A percentile compares a stretch with the other conserved stretches of the same genome.
Evolutionary conservation across 1,140 invertebrate species (phyloP).

Genomic region (Ceratoteleas bidentatus): DNA sequence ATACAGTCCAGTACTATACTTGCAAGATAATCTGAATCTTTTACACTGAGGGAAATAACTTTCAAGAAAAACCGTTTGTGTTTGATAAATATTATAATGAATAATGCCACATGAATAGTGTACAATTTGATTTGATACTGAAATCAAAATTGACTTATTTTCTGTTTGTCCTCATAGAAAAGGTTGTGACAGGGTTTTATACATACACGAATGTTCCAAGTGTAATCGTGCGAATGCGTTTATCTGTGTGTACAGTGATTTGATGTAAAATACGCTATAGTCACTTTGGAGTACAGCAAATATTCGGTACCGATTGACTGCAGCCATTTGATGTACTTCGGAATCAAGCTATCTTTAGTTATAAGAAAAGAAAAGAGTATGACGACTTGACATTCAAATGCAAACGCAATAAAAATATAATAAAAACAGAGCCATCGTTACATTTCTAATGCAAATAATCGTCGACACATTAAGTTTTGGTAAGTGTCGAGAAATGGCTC

Average conservation of each 20-base stretch:
- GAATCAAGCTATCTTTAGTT: neutral
- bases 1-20: too few relatives aligned
- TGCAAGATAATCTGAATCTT: too few relatives aligned
- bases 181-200: neutral
- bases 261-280: conserved; percentile 15
- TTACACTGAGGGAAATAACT: too few relatives aligned
- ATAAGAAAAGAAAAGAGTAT: conserved; percentile 8
- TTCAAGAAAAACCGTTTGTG: too few relatives aligned
- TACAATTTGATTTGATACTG: too few relatives aligned
- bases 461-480: too few relatives aligned
- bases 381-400: neutral
- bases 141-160: neutral
- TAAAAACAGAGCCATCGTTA: neutral
- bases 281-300: conserved; percentile 17
- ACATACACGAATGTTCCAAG: conserved; percentile 23
- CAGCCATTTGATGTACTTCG: too few relatives aligned
- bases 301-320: neutral
- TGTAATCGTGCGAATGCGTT: conserved; percentile 24
- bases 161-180: neutral
- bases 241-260: conserved; percentile 19
- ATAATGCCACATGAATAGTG: too few relatives aligned
- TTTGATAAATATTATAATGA: too few relatives aligned
- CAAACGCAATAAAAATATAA: conserved; percentile 8
- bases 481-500: too few relatives aligned
- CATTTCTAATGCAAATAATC: neutral